A percentile compares a stretch with the other conserved stretches of the same genome.
Conservation (phyloP, 2,888 invertebrate genomes). For the Sialis lutaria region DNA sequence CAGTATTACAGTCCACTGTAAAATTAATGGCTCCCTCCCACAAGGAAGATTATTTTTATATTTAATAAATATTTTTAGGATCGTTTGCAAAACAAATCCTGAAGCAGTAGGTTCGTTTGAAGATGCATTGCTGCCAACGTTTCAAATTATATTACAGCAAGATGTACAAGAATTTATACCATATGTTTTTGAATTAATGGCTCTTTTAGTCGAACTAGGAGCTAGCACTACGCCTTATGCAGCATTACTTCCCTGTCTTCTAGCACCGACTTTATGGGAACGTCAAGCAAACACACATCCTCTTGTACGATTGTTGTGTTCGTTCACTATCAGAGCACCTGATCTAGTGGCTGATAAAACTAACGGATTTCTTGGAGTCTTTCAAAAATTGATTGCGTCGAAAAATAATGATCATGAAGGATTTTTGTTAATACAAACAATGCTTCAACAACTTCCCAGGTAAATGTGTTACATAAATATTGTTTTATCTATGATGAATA, state of each 20-base stretch:
- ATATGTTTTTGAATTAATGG: slow-evolving; percentile 95
- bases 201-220: slow-evolving; percentile 66
- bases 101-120: slow-evolving; percentile 76
- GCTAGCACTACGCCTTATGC: slow-evolving; percentile 64
- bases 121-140: slow-evolving; percentile 82
- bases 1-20: too few species aligned
- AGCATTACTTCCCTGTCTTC: slow-evolving; percentile 73
- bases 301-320: slow-evolving; percentile 76
- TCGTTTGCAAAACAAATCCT: slow-evolving; percentile 70
- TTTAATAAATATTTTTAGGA: slow-evolving; percentile 27
- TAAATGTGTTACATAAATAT: slow-evolving; percentile 26
- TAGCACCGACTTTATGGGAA: slow-evolving; percentile 87
- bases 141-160: slow-evolving; percentile 84
- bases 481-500: too few species aligned
- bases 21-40: too few species aligned
- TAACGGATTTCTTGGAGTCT: slow-evolving; percentile 76
- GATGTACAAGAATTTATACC: slow-evolving; percentile 94
- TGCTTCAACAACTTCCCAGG: slow-evolving; percentile 69
- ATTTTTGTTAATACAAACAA: slow-evolving; percentile 73
- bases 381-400: slow-evolving; percentile 91
- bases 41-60: too few species aligned
- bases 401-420: slow-evolving; percentile 94
- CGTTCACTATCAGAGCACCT: slow-evolving; percentile 60
- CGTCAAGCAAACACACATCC: slow-evolving; percentile 86
- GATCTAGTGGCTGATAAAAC: slow-evolving; percentile 55